phyloP scores from a whole-genome alignment of 1,140 invertebrate species.

The Achroia grisella region DNA sequence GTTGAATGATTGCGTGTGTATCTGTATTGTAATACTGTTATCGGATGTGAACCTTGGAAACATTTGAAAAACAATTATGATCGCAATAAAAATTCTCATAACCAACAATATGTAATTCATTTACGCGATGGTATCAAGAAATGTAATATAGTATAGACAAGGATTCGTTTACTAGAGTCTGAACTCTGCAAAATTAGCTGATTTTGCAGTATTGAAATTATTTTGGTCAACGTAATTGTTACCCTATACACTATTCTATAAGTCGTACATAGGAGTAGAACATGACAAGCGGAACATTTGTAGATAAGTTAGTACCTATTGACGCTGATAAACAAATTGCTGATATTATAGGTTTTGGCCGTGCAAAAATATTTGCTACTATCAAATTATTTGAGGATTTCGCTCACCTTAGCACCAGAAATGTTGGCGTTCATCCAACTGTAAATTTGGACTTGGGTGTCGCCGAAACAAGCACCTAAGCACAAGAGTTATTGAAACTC shows the following conservation, averaged over 20 bases:
- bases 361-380: conserved; percentile 18
- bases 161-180: too few relatives aligned
- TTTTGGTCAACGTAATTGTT: too few relatives aligned
- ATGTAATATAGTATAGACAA: too few relatives aligned
- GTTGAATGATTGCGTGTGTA: too few relatives aligned
- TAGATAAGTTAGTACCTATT: conserved; percentile 25
- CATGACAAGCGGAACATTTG: conserved; percentile 23
- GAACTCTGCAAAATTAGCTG: too few relatives aligned
- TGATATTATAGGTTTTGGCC: conserved; percentile 5
- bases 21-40: too few relatives aligned
- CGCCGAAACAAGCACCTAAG: conserved; percentile 48
- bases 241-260: too few relatives aligned
- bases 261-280: conserved; percentile 35
- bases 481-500: conserved; percentile 37
- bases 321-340: conserved; percentile 19
- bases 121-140: too few relatives aligned
- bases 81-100: too few relatives aligned
- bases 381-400: conserved; percentile 27
- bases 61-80: too few relatives aligned
- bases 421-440: conserved; percentile 68
- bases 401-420: conserved; percentile 58
- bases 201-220: conserved; percentile 1
- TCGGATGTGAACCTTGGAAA: too few relatives aligned
- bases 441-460: conserved; percentile 44
- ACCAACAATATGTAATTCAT: too few relatives aligned